Evolutionary conservation across 2,113 vertebrate genomes (phyloP).

Genomic region (Pedetes capensis): DNA sequence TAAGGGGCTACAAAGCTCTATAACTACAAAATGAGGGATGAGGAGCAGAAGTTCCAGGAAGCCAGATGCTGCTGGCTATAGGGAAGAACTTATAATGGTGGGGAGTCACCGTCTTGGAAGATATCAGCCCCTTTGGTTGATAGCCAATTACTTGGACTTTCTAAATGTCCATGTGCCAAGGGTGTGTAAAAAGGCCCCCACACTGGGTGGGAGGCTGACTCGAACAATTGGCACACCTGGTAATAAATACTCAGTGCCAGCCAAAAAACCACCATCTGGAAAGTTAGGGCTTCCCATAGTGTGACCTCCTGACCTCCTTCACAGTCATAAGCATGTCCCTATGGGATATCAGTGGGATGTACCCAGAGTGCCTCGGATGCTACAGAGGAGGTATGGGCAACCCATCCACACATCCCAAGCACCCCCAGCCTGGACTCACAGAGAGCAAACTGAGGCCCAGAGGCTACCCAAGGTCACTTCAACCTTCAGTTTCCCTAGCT

Average conservation of each 20-base stretch:
- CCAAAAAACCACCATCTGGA: too few relatives aligned
- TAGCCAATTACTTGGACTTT: not conserved
- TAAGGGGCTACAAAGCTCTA: not conserved
- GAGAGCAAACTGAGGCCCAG: conserved; percentile 10
- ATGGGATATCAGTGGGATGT: not conserved
- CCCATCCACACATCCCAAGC: not conserved
- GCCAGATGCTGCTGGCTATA: not conserved
- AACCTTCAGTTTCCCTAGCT: not conserved
- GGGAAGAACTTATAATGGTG: not conserved
- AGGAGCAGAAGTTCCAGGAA: not conserved
- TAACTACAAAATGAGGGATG: not conserved
- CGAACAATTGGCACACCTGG: not conserved
- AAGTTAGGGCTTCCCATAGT: too few relatives aligned
- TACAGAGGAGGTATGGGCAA: not conserved
- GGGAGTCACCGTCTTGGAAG: not conserved
- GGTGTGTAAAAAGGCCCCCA: not conserved
- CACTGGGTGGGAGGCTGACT: not conserved
- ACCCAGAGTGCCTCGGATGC: not conserved
- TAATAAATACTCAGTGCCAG: not conserved
- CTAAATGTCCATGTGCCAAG: not conserved
- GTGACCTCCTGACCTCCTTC: not conserved
- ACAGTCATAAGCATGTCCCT: not conserved
- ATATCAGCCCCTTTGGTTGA: not conserved
- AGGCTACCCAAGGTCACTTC: not conserved
- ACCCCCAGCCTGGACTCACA: not conserved